Base-by-base conservation (phyloP, 2,888 invertebrate species). In the Coenonympha glycerion region DNA sequence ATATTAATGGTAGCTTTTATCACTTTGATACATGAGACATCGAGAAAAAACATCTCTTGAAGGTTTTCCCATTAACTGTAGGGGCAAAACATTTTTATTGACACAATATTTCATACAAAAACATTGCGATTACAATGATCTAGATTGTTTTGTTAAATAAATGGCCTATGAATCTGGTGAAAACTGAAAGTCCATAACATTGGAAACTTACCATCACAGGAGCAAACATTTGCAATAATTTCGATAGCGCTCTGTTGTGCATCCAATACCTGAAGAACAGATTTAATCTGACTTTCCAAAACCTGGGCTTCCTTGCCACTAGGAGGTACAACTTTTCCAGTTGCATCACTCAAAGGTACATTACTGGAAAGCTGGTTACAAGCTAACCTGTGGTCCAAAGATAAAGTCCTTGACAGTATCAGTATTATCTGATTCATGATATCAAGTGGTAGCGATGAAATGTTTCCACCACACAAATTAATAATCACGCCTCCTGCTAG, bases 191-290 rank as follows among this genome's bases (percentile, higher is more conserved):
- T n/a, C n/a, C n/a, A n/a, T n/a, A n/a, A n/a, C n/a, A n/a, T 15
- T 16, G 16, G 15, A 8, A 36, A 49, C 24, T 53, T 79, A 90
- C 91, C 91, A 68, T 91, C 91, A 65, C 88, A 79, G 24, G 91
- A 90, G 65, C 92, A 91, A 45, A 93, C 77, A 73, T 94, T 93
- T 18, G 93, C 90, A 49, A 93, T 75, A 54, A 92, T 90, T 78
- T 93, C 93, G 34, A 93, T 76, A 0, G 92, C 89, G 67, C 90
- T 88, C 61, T 91, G 90, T 67, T 93, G 93, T 0, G 92, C 91
- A 57, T 89, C 89, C n/a, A 93, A 65, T 52, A 92, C 76, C 60
- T 89, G 84, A 53, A 80, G 80, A 1, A 89, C 72, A 40, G 88
- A 77, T 53, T 84, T 81, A 3, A 90, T 63, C 45, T 89, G 83